Evolutionary conservation across 2,113 vertebrate species (phyloP), one percentile per base, ranked within the genome.

Genomic region (Gymnarchus niloticus): DNA sequence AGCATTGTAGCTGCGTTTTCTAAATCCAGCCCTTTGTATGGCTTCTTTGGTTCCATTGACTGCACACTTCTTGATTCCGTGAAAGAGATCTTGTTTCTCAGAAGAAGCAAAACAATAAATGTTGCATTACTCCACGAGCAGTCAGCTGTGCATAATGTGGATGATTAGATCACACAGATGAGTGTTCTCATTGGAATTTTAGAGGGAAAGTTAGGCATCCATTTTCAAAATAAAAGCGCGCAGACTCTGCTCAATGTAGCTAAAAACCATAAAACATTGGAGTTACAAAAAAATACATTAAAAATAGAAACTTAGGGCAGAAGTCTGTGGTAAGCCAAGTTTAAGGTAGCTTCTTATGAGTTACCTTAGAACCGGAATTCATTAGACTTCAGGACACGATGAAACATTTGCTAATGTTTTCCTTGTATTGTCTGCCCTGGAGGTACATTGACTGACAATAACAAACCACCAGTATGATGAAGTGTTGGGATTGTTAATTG

Each of bases 121-220:
- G 76, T 6, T 46, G 37, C 19, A 48, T 78, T 19, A n/a, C 76
- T 46, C 23, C 41, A 48, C 46, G 76, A 44, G 41, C 41, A 78
- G 76, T 78, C 76, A 78, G 44, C 76, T n/a, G 44, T 78, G 37
- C 9, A 78, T 48, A 78, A 44, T 23, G 76, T 6, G 0, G 21
- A 78, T 48, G 23, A 48, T 78, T 78, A 78, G 44, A 78, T 48
- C 23, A 78, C 21, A 78, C 76, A 78, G 76, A 78, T n/a, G 76
- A 78, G 65, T 48, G 76, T 21, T 48, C 10, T 78, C 46, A 21
- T 78, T 44, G 44, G 44, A 78, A 23, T 46, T 78, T 46, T 78
- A 46, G 44, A 78, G 44, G 23, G 41, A 7, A 48, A 0, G 44
- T 19, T 25, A n/a, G 41, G 5, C 46, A 48, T 78, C 76, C 76